Percentiles rank a stretch among this genome's conserved stretches.
Conservation (phyloP, 2,113 vertebrate genomes). For the Dolichotis patagonum region DNA sequence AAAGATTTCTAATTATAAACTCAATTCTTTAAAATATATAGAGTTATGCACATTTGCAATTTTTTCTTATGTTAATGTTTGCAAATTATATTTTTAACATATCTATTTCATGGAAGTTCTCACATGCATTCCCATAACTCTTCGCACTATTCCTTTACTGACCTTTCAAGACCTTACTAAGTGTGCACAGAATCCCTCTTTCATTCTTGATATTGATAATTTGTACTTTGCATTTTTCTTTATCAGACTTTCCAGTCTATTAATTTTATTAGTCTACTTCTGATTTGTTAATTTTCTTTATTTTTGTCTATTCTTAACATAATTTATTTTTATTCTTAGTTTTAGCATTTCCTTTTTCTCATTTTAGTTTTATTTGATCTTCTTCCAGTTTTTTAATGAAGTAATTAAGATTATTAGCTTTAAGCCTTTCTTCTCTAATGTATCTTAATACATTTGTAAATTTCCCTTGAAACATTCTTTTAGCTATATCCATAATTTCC, state of each 20-base stretch:
- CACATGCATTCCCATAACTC: neutral
- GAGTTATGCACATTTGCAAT: neutral
- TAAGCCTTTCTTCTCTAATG: neutral
- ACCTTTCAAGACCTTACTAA: neutral
- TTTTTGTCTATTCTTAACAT: neutral
- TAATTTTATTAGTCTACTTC: neutral
- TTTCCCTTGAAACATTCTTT: neutral
- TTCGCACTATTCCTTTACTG: neutral
- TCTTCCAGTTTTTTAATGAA: neutral
- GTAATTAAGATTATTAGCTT: slow-evolving; percentile 2
- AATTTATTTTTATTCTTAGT: neutral
- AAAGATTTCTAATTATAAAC: neutral
- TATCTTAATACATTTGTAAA: neutral
- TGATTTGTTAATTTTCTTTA: neutral
- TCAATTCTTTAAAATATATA: neutral
- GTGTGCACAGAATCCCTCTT: neutral
- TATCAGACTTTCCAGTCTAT: neutral
- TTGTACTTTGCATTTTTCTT: neutral
- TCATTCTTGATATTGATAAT: neutral
- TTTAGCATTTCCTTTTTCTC: neutral
- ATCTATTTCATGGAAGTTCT: neutral
- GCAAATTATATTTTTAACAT: neutral
- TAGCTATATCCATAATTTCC: neutral
- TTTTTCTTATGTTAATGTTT: neutral
- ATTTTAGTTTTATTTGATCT: neutral